Conservation (phyloP, 2,797 vertebrate species). For the Ataeniobius toweri region DNA sequence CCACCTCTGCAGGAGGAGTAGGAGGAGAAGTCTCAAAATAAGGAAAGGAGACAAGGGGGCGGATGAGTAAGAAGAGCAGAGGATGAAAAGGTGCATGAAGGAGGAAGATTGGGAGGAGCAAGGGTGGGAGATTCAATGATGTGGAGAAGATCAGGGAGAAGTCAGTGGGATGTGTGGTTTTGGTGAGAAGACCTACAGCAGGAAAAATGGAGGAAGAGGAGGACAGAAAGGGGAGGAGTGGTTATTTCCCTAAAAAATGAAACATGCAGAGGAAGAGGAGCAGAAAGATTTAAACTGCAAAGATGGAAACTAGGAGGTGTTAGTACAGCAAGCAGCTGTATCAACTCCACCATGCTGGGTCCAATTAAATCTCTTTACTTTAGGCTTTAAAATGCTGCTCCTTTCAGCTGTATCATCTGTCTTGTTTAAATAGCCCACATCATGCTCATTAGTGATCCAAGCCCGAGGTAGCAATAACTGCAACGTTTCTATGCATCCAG, state of each 20-base stretch:
- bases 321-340: constrained; percentile 40
- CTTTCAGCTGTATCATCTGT: not conserved
- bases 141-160: constrained; percentile 27
- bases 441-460: not conserved
- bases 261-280: constrained; percentile 8
- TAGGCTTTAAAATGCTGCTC: not conserved
- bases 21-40: constrained; percentile 39
- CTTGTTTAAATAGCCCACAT: not conserved
- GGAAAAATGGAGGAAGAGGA: constrained; percentile 23
- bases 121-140: constrained; percentile 19
- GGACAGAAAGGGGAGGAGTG: constrained; percentile 1
- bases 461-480: not conserved
- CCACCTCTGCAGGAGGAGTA: constrained; percentile 69
- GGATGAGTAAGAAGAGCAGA: constrained; percentile 36
- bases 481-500: not conserved
- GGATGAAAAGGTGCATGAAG: constrained; percentile 31
- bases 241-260: constrained; percentile 26
- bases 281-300: not conserved
- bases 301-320: constrained; percentile 44
- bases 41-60: constrained; percentile 32
- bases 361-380: constrained; percentile 22
- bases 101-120: constrained; percentile 38
- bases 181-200: constrained; percentile 2
- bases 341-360: constrained; percentile 26
- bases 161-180: constrained; percentile 19